A percentile compares a stretch with the other conserved stretches of the same genome.
Conservation (phyloP, 1,140 invertebrate species). For the Brachionus plicatilis region DNA sequence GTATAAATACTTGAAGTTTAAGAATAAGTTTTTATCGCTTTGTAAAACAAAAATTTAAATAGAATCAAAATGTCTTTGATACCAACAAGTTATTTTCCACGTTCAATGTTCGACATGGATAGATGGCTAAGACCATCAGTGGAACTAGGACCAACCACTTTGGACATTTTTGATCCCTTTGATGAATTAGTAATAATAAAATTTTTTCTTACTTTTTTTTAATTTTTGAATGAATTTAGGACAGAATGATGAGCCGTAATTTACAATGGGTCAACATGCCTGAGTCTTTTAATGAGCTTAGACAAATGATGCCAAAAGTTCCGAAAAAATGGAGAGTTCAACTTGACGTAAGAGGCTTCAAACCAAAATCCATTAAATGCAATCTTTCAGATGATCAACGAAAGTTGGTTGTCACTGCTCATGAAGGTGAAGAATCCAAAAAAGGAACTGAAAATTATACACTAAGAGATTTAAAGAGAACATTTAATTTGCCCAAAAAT, state of each 20-base stretch:
- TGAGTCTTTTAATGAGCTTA: neutral
- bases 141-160: neutral
- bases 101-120: conserved; percentile 40
- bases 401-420: conserved; percentile 26
- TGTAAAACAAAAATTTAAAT: neutral
- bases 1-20: neutral
- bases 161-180: conserved; percentile 37
- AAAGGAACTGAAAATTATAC: conserved; percentile 17
- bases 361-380: conserved; percentile 6
- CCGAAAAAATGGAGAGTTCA: conserved; percentile 26
- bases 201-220: neutral
- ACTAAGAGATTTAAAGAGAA: neutral
- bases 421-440: conserved; percentile 12
- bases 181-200: conserved; percentile 9
- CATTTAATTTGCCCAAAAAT: conserved; percentile 25
- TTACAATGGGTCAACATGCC: conserved; percentile 31
- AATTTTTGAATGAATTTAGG: neutral
- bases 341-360: neutral
- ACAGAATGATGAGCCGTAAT: conserved; percentile 33
- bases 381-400: neutral
- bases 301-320: neutral
- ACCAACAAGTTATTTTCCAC: conserved; percentile 14
- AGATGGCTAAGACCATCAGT: neutral
- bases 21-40: neutral
- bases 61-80: conserved; percentile 26